Percentiles rank a stretch among this genome's conserved stretches.
These are phyloP conservation scores for rabbit (Oryctolagus cuniculus) DNA, from an alignment of 2,113 vertebrate genomes.

Conservation along the genomic window mOryCun1.1 NC_091435.1:67722501-67723000, in stretches of 20 bases:
- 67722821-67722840: neutral
- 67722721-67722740: constrained; percentile 4
- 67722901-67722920: neutral
- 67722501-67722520: no score
- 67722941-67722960: constrained; percentile 18
- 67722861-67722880: constrained; percentile 11
- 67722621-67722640: no score
- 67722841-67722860: neutral
- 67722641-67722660: neutral
- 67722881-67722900: constrained; percentile 9
- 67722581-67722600: no score
- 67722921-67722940: neutral
- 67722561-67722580: no score
- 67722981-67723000: neutral
- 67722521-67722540: no score
- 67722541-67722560: no score
- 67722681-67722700: neutral
- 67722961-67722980: constrained; percentile 20
- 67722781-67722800: neutral
- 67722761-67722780: neutral
- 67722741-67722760: neutral
- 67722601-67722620: no score
- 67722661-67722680: neutral
- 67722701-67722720: neutral
- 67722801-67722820: neutral